These are phyloP conservation scores for Sicus ferrugineus DNA, from an alignment of 2,888 invertebrate species.

Conservation along the genomic window DNA sequence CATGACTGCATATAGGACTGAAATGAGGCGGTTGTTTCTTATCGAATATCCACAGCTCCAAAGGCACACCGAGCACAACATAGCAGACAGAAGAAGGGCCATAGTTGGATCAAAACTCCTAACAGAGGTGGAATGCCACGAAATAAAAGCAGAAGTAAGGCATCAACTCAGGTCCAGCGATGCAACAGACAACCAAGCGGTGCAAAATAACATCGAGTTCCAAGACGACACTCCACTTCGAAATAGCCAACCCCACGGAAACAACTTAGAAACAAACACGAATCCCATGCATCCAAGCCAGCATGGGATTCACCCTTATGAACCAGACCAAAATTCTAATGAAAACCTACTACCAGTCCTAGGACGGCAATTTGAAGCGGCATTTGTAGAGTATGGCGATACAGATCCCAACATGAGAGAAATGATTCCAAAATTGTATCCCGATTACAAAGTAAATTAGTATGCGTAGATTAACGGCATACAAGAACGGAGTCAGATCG, in stretches of 20 bases:
- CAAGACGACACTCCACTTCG: not conserved
- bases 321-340: too few relatives aligned
- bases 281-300: too few relatives aligned
- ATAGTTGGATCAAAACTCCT: not conserved
- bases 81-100: constrained; percentile 1
- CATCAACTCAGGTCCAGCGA: not conserved
- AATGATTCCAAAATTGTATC: too few relatives aligned
- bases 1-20: not conserved
- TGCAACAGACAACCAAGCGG: not conserved
- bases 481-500: not conserved
- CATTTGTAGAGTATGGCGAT: not conserved
- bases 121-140: not conserved
- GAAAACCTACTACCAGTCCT: not conserved
- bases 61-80: not conserved
- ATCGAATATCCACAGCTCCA: not conserved
- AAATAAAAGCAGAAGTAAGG: not conserved
- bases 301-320: too few relatives aligned
- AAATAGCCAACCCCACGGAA: too few relatives aligned
- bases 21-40: not conserved
- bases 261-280: too few relatives aligned
- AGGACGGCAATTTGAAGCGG: not conserved
- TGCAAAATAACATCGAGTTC: not conserved
- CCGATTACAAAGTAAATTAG: not conserved
- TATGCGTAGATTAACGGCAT: not conserved
- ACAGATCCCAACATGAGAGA: not conserved